phyloP scores from a whole-genome alignment of 2,888 invertebrate species.

The Drosophila quinaria region DNA sequence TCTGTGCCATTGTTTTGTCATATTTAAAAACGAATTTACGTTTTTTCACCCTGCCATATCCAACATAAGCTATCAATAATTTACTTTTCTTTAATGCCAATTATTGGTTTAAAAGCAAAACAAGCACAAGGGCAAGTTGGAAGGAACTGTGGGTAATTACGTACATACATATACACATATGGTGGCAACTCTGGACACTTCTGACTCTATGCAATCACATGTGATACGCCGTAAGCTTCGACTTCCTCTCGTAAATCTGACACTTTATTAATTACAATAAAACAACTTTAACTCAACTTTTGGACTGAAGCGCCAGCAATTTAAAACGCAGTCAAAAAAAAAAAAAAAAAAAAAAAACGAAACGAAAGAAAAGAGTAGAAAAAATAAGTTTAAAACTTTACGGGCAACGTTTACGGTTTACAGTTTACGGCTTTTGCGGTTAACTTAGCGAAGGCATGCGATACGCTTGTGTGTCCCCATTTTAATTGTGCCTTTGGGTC shows the following conservation, averaged over 20 bases:
- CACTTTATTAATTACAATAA: slow-evolving; percentile 70
- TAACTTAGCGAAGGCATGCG: slow-evolving; percentile 30
- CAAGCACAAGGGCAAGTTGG: background rate
- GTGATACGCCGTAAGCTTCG: slow-evolving; percentile 51
- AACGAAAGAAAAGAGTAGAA: slow-evolving; percentile 15
- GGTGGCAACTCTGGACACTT: slow-evolving; percentile 5
- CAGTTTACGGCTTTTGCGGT: slow-evolving; percentile 7
- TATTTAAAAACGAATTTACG: slow-evolving; percentile 80
- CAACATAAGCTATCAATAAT: slow-evolving; percentile 75
- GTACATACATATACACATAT: background rate
- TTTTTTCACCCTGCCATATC: slow-evolving; percentile 34
- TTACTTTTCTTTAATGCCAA: slow-evolving; percentile 75
- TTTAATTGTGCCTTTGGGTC: slow-evolving; percentile 52
- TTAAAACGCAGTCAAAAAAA: slow-evolving; percentile 32
- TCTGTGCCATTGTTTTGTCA: slow-evolving; percentile 73
- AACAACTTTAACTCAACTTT: slow-evolving; percentile 37
- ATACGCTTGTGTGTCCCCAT: slow-evolving; percentile 47
- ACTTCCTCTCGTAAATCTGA: slow-evolving; percentile 62
- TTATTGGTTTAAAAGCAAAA: slow-evolving; percentile 36
- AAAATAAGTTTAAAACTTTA: slow-evolving; percentile 30
- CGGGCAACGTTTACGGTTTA: slow-evolving; percentile 7
- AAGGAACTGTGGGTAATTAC: slow-evolving; percentile 6
- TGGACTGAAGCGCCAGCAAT: slow-evolving; percentile 32
- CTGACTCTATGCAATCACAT: slow-evolving; percentile 47
- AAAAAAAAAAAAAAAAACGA: slow-evolving; percentile 19